These are phyloP conservation scores for Drosophila burlai DNA, from an alignment of 1,140 invertebrate genomes.

Conservation along the genomic window DNA sequence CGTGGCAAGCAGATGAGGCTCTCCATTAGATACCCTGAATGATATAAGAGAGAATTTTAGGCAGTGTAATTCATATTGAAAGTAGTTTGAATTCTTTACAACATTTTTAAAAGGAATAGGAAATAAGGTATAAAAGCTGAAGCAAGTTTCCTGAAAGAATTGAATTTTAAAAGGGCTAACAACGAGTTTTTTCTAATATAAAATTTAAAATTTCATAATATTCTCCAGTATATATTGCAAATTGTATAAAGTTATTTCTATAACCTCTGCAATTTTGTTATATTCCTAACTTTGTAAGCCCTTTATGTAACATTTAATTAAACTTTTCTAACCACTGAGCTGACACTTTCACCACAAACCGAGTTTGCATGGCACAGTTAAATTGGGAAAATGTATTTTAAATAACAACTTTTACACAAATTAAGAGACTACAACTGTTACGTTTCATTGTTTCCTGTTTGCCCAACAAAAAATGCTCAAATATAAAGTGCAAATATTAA, in stretches of 20 bases:
- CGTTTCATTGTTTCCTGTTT: not conserved
- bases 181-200: not conserved
- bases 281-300: not conserved
- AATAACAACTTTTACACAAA: slow-evolving; percentile 13
- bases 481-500: slow-evolving; percentile 7
- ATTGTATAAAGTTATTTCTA: not conserved
- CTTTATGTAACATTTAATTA: not conserved
- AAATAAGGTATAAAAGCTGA: not conserved
- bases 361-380: not conserved
- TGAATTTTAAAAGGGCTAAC: not conserved
- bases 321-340: not conserved
- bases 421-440: slow-evolving; percentile 3
- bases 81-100: not conserved
- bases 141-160: not conserved
- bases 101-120: not conserved
- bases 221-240: not conserved
- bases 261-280: too few species aligned
- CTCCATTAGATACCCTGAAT: slow-evolving; percentile 8
- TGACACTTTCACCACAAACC: not conserved
- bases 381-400: not conserved
- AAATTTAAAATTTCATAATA: not conserved
- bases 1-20: slow-evolving; percentile 10
- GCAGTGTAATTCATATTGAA: not conserved
- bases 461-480: not conserved
- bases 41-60: not conserved